phyloP scores from a whole-genome alignment of 1,140 invertebrate species.

The Linepithema humile region DNA sequence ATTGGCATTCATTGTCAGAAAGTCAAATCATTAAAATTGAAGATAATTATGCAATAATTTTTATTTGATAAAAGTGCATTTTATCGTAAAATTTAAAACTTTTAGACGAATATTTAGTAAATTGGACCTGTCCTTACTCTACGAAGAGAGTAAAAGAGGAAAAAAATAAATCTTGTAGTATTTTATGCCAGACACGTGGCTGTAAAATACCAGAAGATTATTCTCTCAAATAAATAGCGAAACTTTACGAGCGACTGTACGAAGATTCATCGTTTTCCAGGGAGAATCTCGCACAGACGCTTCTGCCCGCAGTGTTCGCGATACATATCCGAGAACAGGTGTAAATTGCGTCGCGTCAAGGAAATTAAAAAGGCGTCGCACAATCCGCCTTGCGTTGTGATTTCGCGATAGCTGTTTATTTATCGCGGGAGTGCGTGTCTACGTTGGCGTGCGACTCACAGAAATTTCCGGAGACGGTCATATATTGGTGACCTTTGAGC shows the following conservation, averaged over 20 bases:
- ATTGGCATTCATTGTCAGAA: not conserved
- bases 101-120: not conserved
- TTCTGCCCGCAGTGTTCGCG: not conserved
- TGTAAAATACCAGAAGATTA: not conserved
- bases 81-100: too few relatives aligned
- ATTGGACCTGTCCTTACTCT: not conserved
- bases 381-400: not conserved
- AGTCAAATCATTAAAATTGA: too few relatives aligned
- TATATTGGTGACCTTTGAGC: not conserved
- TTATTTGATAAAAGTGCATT: too few relatives aligned
- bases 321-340: conserved; percentile 17
- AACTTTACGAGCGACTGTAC: not conserved
- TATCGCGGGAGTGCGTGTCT: conserved; percentile 7
- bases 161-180: not conserved
- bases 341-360: conserved; percentile 27
- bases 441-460: not conserved
- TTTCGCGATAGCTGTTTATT: conserved; percentile 41
- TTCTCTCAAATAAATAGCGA: not conserved
- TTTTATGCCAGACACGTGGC: not conserved
- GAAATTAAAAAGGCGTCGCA: conserved; percentile 30
- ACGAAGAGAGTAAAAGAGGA: not conserved
- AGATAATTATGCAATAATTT: too few relatives aligned
- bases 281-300: not conserved
- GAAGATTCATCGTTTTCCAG: conserved; percentile 15
- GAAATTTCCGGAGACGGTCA: conserved; percentile 6